Percentiles rank a stretch among this genome's conserved stretches.
These are phyloP conservation scores for Polia nebulosa DNA, from an alignment of 2,888 invertebrate species.

Conservation along the genomic window DNA sequence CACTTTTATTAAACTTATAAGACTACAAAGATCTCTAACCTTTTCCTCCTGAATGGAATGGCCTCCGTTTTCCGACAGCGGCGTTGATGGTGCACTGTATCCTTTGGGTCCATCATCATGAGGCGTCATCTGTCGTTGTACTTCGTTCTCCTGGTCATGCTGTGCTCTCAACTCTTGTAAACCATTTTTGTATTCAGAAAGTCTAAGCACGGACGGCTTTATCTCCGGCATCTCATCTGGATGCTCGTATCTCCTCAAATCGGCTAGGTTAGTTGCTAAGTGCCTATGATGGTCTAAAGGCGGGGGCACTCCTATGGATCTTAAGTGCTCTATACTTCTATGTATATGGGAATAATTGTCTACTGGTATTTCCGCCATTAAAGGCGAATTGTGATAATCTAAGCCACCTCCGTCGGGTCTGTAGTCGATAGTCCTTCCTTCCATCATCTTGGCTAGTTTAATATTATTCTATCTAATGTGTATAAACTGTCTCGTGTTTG, in stretches of 20 bases:
- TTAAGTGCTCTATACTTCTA: constrained; percentile 92
- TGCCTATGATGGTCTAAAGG: constrained; percentile 88
- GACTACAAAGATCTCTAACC: constrained; percentile 77
- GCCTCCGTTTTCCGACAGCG: constrained; percentile 88
- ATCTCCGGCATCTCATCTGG: constrained; percentile 89
- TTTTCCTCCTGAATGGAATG: constrained; percentile 88
- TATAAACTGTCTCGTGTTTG: constrained; percentile 81
- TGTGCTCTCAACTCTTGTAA: constrained; percentile 85
- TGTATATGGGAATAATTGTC: constrained; percentile 93
- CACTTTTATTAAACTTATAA: constrained; percentile 27
- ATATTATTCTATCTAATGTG: constrained; percentile 86
- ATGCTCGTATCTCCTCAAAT: constrained; percentile 88
- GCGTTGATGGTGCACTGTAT: constrained; percentile 89
- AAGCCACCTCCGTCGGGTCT: constrained; percentile 91
- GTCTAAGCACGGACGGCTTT: constrained; percentile 88
- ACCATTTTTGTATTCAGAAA: constrained; percentile 88
- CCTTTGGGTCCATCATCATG: constrained; percentile 89
- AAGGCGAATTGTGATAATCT: constrained; percentile 93
- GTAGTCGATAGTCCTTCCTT: constrained; percentile 90
- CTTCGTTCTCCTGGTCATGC: constrained; percentile 87
- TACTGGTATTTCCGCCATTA: constrained; percentile 93
- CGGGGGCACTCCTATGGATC: constrained; percentile 91
- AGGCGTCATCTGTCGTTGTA: constrained; percentile 86
- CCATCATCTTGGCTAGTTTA: constrained; percentile 87
- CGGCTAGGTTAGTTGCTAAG: constrained; percentile 86